phyloP scores from a whole-genome alignment of 2,888 invertebrate species.

The Dexiosoma caninum region DNA sequence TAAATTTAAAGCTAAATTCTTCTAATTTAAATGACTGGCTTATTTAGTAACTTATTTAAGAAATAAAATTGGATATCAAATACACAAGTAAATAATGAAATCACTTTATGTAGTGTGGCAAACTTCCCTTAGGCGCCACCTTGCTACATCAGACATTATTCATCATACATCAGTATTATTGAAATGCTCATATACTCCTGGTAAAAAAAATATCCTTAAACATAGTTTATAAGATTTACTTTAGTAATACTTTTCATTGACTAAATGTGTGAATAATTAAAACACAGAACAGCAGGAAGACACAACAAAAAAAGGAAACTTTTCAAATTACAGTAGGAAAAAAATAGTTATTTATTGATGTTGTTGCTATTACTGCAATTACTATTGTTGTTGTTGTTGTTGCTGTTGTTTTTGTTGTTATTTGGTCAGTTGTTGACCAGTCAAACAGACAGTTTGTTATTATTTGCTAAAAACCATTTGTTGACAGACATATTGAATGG shows the following conservation, averaged over 20 bases:
- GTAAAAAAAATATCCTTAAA: background rate
- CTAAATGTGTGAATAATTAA: constrained; percentile 63
- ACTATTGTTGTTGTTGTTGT: background rate
- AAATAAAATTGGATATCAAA: too few species aligned
- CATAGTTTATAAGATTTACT: constrained; percentile 6
- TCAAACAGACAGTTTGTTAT: constrained; percentile 6
- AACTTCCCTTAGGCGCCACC: background rate
- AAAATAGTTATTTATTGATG: constrained; percentile 58
- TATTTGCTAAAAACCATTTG: constrained; percentile 13
- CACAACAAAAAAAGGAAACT: background rate
- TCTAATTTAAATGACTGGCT: too few species aligned
- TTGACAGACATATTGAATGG: constrained; percentile 24
- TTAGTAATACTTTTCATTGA: constrained; percentile 13
- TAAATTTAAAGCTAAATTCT: too few species aligned
- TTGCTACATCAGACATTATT: too few species aligned
- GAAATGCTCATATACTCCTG: background rate
- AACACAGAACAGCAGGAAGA: constrained; percentile 16
- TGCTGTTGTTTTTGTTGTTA: background rate
- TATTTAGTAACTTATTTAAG: too few species aligned
- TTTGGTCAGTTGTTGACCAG: constrained; percentile 19
- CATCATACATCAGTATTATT: background rate
- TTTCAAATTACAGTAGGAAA: constrained; percentile 55
- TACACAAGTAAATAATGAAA: too few species aligned
- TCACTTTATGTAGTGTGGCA: too few species aligned
- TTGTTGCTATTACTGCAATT: background rate